phyloP scores from a whole-genome alignment of 2,888 invertebrate species.

The Silvanus unidentatus region DNA sequence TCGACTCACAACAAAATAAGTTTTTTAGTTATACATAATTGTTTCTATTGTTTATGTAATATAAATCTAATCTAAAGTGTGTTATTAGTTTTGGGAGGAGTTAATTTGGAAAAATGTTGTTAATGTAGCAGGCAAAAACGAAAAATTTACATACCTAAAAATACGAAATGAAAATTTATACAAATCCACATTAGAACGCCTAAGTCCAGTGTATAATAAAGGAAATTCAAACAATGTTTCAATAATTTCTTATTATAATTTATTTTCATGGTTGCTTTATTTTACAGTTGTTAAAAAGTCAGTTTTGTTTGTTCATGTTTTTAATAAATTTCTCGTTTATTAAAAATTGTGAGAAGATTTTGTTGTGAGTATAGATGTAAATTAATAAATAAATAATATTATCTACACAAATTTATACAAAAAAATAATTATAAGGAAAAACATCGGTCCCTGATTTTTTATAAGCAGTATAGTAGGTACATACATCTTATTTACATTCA shows the following conservation, averaged over 20 bases:
- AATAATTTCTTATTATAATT: conserved; percentile 26
- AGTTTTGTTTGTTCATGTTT: conserved; percentile 37
- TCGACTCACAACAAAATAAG: conserved; percentile 43
- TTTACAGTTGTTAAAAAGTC: conserved; percentile 34
- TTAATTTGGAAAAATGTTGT: conserved; percentile 26
- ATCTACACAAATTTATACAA: conserved; percentile 48
- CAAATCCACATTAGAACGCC: conserved; percentile 12
- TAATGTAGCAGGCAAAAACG: conserved; percentile 17
- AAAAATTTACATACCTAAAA: conserved; percentile 30
- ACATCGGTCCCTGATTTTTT: conserved; percentile 44
- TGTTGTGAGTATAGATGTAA: conserved; percentile 49
- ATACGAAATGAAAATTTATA: conserved; percentile 14
- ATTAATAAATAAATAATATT: conserved; percentile 44
- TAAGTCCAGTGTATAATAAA: no score
- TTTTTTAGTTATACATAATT: no score
- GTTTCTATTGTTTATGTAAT: no score
- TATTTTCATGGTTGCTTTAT: conserved; percentile 36
- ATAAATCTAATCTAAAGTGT: neutral
- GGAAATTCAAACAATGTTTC: conserved; percentile 16
- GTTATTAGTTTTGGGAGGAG: conserved; percentile 29
- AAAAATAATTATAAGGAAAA: conserved; percentile 33
- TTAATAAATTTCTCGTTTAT: conserved; percentile 12
- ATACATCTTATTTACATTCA: neutral
- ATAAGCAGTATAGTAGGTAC: neutral
- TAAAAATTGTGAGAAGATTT: conserved; percentile 31